These are phyloP conservation scores for Paracyclopina nana DNA, from an alignment of 1,140 invertebrate genomes.

Conservation along the genomic window DNA sequence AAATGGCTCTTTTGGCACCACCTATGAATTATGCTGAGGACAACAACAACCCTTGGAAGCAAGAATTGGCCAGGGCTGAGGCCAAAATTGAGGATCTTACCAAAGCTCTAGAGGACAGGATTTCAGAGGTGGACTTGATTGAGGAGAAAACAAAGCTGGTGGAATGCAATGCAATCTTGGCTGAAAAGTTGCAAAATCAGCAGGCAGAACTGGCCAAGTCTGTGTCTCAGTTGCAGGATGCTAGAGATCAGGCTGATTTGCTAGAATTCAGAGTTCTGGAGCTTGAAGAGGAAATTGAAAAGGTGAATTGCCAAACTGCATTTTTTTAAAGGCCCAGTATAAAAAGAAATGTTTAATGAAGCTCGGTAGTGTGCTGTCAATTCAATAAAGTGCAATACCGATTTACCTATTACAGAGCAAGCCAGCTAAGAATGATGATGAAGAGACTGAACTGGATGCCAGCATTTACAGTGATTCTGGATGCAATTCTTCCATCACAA, in stretches of 20 bases:
- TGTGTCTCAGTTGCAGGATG: background rate
- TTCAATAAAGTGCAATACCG: too few species aligned
- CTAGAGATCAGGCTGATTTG: conserved; percentile 5
- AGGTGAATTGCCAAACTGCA: too few species aligned
- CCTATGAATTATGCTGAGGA: background rate
- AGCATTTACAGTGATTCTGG: too few species aligned
- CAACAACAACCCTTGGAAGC: background rate
- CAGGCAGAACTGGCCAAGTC: background rate
- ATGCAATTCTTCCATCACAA: conserved; percentile 8
- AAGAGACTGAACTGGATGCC: background rate
- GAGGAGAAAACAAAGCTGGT: conserved; percentile 7
- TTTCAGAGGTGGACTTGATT: background rate
- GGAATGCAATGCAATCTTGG: conserved; percentile 1
- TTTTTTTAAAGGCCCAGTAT: too few species aligned
- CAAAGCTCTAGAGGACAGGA: background rate
- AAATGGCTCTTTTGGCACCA: background rate
- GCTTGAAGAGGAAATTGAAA: conserved; percentile 9
- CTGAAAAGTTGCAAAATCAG: background rate
- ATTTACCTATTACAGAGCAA: too few species aligned
- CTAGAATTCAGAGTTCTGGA: conserved; percentile 10
- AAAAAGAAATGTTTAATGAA: too few species aligned
- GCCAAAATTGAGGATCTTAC: background rate
- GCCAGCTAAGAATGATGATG: too few species aligned
- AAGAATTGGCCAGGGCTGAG: background rate
- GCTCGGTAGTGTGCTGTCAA: too few species aligned